Base-by-base conservation (phyloP, 2,888 invertebrate species). In the Drosophila eohydei region DNA sequence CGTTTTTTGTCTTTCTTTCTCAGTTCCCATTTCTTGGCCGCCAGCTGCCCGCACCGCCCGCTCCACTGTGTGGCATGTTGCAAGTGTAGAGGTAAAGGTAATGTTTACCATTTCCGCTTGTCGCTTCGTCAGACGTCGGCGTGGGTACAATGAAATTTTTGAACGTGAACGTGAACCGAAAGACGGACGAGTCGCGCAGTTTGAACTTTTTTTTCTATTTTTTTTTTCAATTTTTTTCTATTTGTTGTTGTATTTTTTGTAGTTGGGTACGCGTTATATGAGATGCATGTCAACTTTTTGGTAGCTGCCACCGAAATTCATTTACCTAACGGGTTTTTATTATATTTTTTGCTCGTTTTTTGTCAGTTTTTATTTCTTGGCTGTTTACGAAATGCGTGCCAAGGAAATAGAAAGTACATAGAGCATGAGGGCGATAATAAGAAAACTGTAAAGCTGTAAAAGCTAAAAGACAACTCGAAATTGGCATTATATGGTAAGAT, bases 81-180 rank as follows among this genome's bases (percentile, higher is more conserved):
- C 89, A 83, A 83, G 89, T 89, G 81, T 83, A 66, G 80, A 66
- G 77, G 80, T 70, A 77, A 80, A 81, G 86, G 84, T 84, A 85
- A 89, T 84, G 88, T 89, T 84, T 84, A 84, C 84, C 85, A 84
- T 84, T 84, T 84, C 84, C 84, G 84, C 90, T 89, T 89, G 89
- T 88, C 88, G 89, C 88, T 89, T 74, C 74, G 84, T 50, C 76
- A 79, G 70, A 68, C 74, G 63, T 85, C 77, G 69, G 80, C 89
- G 84, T 84, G 84, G 89, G 84, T 89, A 84, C 88, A 84, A 88
- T 84, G 88, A 89, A 84, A 89, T 87, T 86, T 85, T 82, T 48
- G 58, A 30, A 58, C 88, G 75, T 78, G 81, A 78, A 80, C 85
- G 76, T 88, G 80, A 88, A 83, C 80, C 73, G 56, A 75, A 81